Percentiles rank a stretch among this genome's conserved stretches.
Conservation (phyloP, 2,888 invertebrate species). For the Eupsilia transversa region DNA sequence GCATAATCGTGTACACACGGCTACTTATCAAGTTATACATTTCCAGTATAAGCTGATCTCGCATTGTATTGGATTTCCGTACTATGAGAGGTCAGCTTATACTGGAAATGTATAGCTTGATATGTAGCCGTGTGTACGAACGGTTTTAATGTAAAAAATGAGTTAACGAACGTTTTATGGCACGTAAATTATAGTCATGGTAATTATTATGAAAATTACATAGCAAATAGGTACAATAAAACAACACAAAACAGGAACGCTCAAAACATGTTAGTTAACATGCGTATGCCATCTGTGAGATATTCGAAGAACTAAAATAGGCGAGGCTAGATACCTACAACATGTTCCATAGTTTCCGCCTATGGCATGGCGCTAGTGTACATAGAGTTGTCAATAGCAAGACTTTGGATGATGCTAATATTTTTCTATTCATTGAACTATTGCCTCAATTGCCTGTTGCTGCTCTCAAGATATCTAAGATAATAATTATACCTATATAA, state of each 20-base stretch:
- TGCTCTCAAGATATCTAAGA: background rate
- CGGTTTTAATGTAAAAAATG: constrained; percentile 29
- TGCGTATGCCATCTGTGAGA: constrained; percentile 44
- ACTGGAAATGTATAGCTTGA: no score
- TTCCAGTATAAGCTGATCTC: no score
- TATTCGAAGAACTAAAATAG: constrained; percentile 29
- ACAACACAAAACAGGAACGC: background rate
- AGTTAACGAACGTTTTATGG: constrained; percentile 43
- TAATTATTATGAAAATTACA: constrained; percentile 24
- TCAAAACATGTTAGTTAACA: background rate
- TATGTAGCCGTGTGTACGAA: no score
- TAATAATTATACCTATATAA: background rate
- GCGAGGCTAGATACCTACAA: background rate
- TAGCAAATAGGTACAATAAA: background rate
- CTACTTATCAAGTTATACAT: no score
- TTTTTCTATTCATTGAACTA: background rate
- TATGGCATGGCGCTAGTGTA: constrained; percentile 30
- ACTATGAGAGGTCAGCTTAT: no score
- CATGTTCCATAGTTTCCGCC: background rate
- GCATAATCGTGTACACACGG: constrained; percentile 33
- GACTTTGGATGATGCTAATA: constrained; percentile 7
- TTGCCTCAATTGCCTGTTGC: background rate
- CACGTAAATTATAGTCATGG: constrained; percentile 16
- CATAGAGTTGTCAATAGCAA: background rate
- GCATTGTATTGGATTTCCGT: no score